Base-by-base conservation (phyloP, 2,113 vertebrate genomes). In the Amblyornis subalaris region DNA sequence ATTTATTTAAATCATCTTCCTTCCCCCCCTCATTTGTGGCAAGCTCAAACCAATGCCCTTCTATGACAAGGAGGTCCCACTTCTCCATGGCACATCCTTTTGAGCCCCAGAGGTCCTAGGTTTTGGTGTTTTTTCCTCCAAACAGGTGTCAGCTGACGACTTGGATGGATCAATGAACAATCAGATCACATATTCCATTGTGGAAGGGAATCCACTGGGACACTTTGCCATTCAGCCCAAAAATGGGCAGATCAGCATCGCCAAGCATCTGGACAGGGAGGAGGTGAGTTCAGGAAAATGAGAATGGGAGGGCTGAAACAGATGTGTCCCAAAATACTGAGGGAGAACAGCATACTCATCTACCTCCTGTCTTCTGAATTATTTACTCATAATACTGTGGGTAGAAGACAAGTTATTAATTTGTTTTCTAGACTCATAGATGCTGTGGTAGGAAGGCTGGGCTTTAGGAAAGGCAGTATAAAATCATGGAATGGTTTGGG, bases 91-190 rank as follows among this genome's bases (percentile, higher is more conserved):
- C 28, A 60, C 47, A 28, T 40, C 7, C 15, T n/a, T 67, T 66
- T 73, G 36, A 22, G 16, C 21, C 21, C 48, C 24, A 54, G 16
- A 22, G 29, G 2, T 64, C 14, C 16, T 45, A 92, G 15, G 13
- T 2, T 7, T 29, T 33, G 42, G 42, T 9, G 42, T 9, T 71
- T 29, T 54, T 62, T 47, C 20, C n/a, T 76, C 60, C 64, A 75
- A 64, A 79, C 89, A 99, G 99, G 98, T 99, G 23, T 98, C 98
- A 45, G 99, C 99, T 31, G 97, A 96, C 24, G 99, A 99, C 78
- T 94, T 95, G 47, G 99, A 99, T 45, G 99, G 99, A 16, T 98
- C 98, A 2, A 94, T 97, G 89, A 99, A 99, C 94, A 99, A 97
- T 54, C 98, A 98, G 84, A 97, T 99, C 89, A 98, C 98, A 11